Evolutionary conservation across 2,888 invertebrate species (phyloP).

Genomic region (Xestoiulus laeticollis): DNA sequence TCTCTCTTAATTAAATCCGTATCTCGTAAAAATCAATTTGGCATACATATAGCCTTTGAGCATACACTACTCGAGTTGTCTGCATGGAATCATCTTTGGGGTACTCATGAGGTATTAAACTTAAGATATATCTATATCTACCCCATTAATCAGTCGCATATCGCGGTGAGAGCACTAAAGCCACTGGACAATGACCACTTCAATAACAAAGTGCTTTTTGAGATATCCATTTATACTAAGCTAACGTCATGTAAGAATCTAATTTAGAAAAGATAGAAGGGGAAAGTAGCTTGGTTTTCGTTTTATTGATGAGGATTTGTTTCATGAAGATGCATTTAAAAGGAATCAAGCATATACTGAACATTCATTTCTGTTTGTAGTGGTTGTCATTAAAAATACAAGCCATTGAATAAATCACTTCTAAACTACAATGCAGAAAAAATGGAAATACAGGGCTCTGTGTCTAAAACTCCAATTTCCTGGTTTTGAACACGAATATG

Average conservation of each 20-base stretch:
- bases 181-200: neutral
- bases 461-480: too few relatives aligned
- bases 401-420: too few relatives aligned
- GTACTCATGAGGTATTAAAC: neutral
- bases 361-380: neutral
- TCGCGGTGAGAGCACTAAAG: slow-evolving; percentile 17
- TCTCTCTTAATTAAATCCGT: slow-evolving; percentile 6
- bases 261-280: neutral
- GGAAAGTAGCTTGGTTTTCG: neutral
- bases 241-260: neutral
- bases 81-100: neutral
- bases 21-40: slow-evolving; percentile 22
- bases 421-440: too few relatives aligned
- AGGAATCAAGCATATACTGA: neutral
- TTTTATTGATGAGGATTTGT: neutral
- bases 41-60: neutral
- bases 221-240: neutral
- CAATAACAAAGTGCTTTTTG: slow-evolving; percentile 19
- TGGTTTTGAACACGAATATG: too few relatives aligned
- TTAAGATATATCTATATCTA: neutral
- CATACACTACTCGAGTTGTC: neutral
- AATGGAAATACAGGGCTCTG: too few relatives aligned
- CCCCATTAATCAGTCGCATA: slow-evolving; percentile 19
- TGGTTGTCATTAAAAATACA: too few relatives aligned
- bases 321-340: neutral